A percentile compares a stretch with the other conserved stretches of the same genome.
Evolutionary conservation across 2,797 vertebrate species (phyloP).

Genomic region (Liparis tanakae): DNA sequence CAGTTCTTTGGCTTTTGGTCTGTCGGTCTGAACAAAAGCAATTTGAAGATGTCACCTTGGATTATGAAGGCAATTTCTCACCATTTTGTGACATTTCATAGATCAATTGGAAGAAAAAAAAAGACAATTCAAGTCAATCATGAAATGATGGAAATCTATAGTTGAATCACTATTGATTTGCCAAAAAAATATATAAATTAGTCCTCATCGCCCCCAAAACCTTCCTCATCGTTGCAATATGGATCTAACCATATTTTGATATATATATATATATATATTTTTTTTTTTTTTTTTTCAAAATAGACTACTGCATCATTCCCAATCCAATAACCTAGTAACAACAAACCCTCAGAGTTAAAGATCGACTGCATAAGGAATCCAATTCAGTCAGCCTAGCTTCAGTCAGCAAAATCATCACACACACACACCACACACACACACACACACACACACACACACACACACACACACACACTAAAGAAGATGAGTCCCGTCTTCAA

Average conservation of each 20-base stretch:
- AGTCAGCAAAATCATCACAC: conserved; percentile 69
- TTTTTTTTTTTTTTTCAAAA: too few species aligned
- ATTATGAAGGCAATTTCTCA: background rate
- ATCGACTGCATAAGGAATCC: conserved; percentile 30
- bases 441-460: conserved; percentile 37
- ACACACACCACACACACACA: conserved; percentile 35
- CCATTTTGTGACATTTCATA: background rate
- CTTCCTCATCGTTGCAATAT: too few species aligned
- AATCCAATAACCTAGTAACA: conserved; percentile 25
- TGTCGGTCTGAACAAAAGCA: background rate
- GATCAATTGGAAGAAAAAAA: background rate
- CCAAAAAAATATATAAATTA: background rate
- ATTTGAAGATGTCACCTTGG: background rate
- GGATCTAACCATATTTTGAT: too few species aligned
- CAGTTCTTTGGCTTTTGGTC: background rate
- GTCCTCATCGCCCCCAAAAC: too few species aligned
- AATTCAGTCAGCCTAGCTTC: conserved; percentile 53
- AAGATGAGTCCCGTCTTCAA: conserved; percentile 48
- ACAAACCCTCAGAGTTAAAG: conserved; percentile 24
- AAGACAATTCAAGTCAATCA: background rate
- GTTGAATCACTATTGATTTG: background rate
- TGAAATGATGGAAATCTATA: background rate
- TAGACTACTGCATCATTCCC: conserved; percentile 11
- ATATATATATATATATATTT: background rate
- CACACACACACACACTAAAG: conserved; percentile 35